Base-by-base conservation (phyloP, 2,888 invertebrate species). In the Cremastinae sp. region DNA sequence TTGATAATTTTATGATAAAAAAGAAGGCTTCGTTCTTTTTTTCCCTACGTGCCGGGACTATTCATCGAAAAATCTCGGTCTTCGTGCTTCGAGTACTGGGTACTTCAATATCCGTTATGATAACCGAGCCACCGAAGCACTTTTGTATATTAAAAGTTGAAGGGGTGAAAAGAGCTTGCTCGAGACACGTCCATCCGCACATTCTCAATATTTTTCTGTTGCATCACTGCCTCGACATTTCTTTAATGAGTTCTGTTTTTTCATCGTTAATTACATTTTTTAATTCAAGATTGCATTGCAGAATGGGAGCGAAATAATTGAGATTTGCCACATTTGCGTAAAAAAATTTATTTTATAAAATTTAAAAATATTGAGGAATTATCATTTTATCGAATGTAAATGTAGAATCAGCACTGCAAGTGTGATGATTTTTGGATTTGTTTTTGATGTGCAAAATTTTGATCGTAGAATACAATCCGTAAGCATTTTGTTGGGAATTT, bases 61-160 rank as follows among this genome's bases (percentile, higher is more conserved):
- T 49, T 65, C 66, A 68, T 71, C 62, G 39, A 58, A 43, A 59
- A 64, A 49, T 65, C 62, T 58, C 43, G n/a, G n/a, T 55, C 65
- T 49, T 56, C 35, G 8, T 39, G 65, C 41, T 35, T 64, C 53
- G 74, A 37, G 58, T 47, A 41, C 41, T 9, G 22, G 45, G 49
- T 66, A 73, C 75, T 78, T 78, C 58, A 75, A 78, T 79, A 78
- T 75, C 71, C 75, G 78, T 74, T 78, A 75, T 71, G 77, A 79
- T 74, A 78, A 70, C 64, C 65, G 75, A 64, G 56, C 70, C 64
- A 71, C 55, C 41, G 73, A 68, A 49, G 76, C 74, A 79, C 79
- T 79, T 78, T 65, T 51, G 62, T 69, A 76, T 76, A 79, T 79
- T 79, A 79, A 79, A 78, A 78, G 76, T 79, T 71, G 69, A 73